phyloP scores from a whole-genome alignment of 2,888 invertebrate species.

The Thalpophila matura region DNA sequence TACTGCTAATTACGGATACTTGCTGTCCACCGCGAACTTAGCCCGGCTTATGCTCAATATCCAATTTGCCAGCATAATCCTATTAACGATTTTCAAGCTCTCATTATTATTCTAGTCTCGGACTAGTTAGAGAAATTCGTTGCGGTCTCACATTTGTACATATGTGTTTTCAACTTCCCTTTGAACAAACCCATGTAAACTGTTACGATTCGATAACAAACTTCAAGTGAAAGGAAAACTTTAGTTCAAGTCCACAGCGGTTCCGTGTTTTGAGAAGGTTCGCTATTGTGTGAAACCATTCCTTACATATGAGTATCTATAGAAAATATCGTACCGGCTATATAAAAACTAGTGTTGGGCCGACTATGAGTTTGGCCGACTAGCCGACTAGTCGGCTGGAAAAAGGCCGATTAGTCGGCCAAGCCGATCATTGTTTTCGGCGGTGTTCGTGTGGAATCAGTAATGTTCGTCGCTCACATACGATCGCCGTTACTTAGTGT shows the following conservation, averaged over 20 bases:
- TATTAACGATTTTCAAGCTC: constrained; percentile 82
- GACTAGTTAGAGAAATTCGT: constrained; percentile 45
- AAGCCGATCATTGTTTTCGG: too few species aligned
- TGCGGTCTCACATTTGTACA: constrained; percentile 44
- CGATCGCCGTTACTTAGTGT: too few species aligned
- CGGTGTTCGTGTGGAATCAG: too few species aligned
- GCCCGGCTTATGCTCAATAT: constrained; percentile 83
- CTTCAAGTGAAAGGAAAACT: constrained; percentile 58
- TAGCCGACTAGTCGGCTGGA: too few species aligned
- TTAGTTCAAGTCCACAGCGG: constrained; percentile 40
- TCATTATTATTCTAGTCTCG: constrained; percentile 74
- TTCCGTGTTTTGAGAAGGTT: constrained; percentile 38
- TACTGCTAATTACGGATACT: constrained; percentile 87
- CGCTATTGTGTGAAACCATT: constrained; percentile 47
- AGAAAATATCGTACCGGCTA: constrained; percentile 26
- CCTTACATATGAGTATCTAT: constrained; percentile 24
- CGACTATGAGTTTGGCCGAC: too few species aligned
- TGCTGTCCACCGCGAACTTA: constrained; percentile 85
- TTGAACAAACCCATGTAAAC: constrained; percentile 50
- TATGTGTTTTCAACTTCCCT: constrained; percentile 53
- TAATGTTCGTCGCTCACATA: too few species aligned
- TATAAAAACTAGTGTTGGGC: too few species aligned
- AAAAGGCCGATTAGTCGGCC: too few species aligned
- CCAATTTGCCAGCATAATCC: constrained; percentile 86
- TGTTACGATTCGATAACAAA: constrained; percentile 57